Percentiles rank a stretch among this genome's conserved stretches.
Conservation (phyloP, 2,888 invertebrate genomes). For the Formica aserva region DNA sequence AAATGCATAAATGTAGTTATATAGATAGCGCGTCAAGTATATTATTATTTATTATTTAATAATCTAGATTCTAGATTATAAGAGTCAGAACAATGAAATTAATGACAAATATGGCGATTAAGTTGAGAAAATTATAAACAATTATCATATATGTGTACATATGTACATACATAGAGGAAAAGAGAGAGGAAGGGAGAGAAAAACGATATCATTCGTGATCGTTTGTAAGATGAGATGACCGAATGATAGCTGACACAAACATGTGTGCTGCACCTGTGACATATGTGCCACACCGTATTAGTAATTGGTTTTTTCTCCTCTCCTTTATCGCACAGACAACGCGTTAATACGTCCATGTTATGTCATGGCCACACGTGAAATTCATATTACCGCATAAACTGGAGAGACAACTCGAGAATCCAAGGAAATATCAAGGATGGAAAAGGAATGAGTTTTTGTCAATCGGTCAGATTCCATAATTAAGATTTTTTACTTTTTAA, state of each 20-base stretch:
- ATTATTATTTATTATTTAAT: background rate
- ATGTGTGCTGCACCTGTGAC: constrained; percentile 65
- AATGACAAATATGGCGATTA: background rate
- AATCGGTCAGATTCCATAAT: background rate
- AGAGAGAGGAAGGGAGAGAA: background rate
- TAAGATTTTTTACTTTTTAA: background rate
- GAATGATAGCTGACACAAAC: constrained; percentile 7
- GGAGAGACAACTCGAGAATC: background rate
- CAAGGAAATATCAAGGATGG: background rate
- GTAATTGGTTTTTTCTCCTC: constrained; percentile 40
- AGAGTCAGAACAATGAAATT: background rate
- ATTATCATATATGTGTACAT: background rate
- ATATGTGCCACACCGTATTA: constrained; percentile 56
- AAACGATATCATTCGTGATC: background rate
- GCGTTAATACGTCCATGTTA: background rate
- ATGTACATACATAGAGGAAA: background rate
- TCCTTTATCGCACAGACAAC: constrained; percentile 37
- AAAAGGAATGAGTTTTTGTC: background rate
- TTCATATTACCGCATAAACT: constrained; percentile 10
- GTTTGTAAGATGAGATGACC: background rate
- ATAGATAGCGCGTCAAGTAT: background rate
- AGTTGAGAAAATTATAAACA: background rate
- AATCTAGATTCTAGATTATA: background rate
- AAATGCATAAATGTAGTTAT: background rate
- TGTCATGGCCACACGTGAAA: background rate